Evolutionary conservation across 2,113 vertebrate genomes (phyloP).

Genomic region (Notothenia rossii): DNA sequence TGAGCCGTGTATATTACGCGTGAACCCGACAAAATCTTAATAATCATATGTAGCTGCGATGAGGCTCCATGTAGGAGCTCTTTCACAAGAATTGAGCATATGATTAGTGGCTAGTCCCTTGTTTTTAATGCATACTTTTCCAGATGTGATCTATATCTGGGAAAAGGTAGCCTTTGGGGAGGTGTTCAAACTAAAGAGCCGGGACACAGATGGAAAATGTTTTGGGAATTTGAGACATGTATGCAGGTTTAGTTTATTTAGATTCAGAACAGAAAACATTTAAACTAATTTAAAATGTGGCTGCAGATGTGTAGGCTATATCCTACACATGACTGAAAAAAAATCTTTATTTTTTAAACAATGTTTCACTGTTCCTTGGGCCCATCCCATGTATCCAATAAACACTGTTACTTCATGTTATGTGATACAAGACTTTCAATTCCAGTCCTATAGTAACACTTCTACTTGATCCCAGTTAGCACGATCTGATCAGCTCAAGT

Average conservation of each 20-base stretch:
- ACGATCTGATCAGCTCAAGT: constrained; percentile 7
- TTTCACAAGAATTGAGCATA: constrained; percentile 5
- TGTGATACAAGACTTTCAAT: background rate
- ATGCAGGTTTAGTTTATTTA: background rate
- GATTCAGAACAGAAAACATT: background rate
- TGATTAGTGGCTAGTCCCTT: constrained; percentile 36
- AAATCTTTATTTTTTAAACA: background rate
- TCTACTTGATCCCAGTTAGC: background rate
- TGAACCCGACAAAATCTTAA: constrained; percentile 54
- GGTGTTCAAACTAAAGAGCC: background rate
- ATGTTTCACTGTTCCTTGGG: background rate
- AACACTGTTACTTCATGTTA: background rate
- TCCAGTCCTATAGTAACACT: background rate
- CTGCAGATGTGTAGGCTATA: background rate
- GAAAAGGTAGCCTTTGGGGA: constrained; percentile 4
- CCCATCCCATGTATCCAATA: background rate
- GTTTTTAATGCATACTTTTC: constrained; percentile 45
- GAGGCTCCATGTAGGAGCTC: constrained; percentile 8
- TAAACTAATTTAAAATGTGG: background rate
- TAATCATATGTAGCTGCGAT: constrained; percentile 40
- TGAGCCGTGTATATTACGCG: constrained; percentile 14
- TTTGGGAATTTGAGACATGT: background rate
- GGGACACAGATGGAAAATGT: background rate
- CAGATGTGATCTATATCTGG: constrained; percentile 7
- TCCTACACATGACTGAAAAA: background rate